These are phyloP conservation scores for Trematocara variabile DNA, from an alignment of 2,113 vertebrate genomes.

Conservation along the genomic window DNA sequence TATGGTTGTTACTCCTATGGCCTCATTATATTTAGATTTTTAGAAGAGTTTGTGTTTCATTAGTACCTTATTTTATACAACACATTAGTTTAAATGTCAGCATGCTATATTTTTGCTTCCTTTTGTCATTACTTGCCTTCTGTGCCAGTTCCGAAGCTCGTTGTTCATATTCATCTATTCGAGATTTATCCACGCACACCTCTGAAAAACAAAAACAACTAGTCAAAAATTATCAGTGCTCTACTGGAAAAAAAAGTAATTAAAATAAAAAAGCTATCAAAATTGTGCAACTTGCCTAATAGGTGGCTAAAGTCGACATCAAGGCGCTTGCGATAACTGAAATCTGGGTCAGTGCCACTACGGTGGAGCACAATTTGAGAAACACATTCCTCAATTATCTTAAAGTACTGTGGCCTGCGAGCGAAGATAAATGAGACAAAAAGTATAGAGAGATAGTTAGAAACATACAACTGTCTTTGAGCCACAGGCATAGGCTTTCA, in stretches of 20 bases:
- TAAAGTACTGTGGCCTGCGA: constrained; percentile 93
- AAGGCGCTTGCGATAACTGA: constrained; percentile 91
- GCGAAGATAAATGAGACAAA: not conserved
- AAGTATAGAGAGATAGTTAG: not conserved
- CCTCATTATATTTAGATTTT: not conserved
- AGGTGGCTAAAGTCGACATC: constrained; percentile 91
- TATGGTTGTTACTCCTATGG: not conserved
- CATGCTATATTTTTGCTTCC: not conserved
- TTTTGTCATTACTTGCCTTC: constrained; percentile 76
- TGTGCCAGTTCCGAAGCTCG: constrained; percentile 81
- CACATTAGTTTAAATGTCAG: not conserved
- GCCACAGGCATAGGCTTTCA: not conserved
- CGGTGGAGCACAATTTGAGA: constrained; percentile 96
- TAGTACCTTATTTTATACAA: not conserved
- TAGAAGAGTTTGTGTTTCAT: not conserved
- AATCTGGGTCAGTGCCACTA: constrained; percentile 92
- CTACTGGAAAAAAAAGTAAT: not conserved
- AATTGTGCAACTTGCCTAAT: constrained; percentile 77
- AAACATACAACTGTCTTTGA: not conserved
- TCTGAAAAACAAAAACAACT: constrained; percentile 73
- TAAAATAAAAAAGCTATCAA: too few relatives aligned
- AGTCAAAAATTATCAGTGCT: not conserved
- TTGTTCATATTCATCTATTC: constrained; percentile 85
- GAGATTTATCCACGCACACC: constrained; percentile 86
- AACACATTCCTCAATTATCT: constrained; percentile 94